phyloP scores from a whole-genome alignment of 2,797 vertebrate genomes.

The Myiothlypis coronata region DNA sequence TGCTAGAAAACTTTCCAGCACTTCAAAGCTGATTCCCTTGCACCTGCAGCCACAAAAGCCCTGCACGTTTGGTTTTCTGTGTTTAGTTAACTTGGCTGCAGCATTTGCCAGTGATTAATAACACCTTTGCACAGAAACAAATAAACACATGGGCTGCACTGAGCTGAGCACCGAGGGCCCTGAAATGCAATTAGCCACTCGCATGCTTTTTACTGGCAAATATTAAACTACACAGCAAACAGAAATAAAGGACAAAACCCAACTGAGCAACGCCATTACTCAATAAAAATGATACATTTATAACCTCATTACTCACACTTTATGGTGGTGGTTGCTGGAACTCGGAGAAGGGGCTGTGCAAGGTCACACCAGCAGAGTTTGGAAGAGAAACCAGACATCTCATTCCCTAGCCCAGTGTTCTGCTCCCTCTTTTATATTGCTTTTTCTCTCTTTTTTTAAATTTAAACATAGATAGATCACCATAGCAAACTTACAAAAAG shows the following conservation, averaged over 20 bases:
- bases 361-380: background rate
- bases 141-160: background rate
- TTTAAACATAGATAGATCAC: background rate
- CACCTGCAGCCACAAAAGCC: background rate
- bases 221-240: constrained; percentile 18
- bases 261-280: background rate
- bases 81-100: background rate
- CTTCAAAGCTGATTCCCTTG: background rate
- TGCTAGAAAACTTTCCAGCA: background rate
- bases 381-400: background rate
- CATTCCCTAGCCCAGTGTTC: background rate
- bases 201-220: background rate
- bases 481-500: background rate
- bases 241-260: background rate
- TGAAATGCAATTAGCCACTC: constrained; percentile 9
- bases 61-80: background rate
- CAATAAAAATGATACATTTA: constrained; percentile 39
- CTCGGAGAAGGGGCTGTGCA: background rate
- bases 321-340: constrained; percentile 20
- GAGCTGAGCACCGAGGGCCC: background rate
- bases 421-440: background rate
- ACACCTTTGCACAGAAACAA: background rate
- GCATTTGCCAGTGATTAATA: background rate
- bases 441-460: background rate
- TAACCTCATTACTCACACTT: constrained; percentile 42